Evolutionary conservation across 1,140 invertebrate species (phyloP), one percentile per base, ranked within the genome.

Genomic region (Pseudomyrmex gracilis): DNA sequence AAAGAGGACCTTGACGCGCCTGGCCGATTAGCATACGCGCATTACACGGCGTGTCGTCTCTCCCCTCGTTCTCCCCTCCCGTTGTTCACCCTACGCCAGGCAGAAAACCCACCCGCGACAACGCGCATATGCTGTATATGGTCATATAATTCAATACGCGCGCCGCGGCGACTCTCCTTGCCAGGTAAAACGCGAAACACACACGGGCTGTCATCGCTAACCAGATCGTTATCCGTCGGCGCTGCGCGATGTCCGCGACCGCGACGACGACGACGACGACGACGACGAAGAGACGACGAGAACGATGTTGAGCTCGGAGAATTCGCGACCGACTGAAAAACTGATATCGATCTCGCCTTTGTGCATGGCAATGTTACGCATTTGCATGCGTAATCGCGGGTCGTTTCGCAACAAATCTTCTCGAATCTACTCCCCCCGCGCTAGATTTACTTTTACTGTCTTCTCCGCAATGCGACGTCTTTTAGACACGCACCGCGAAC

Each of bases 111-210:
- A 67, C 67, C 15, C 47, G 9, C 43, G 51, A 34, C 12, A 22
- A 53, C 53, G 47, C 63, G 45, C 22, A 15, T 34, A 34, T 68
- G 47, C 85, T 87, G 60, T 90, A 85, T 87, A 90, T 87, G 89
- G 89, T 22, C 76, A 61, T 87, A 88, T 88, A 86, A 87, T 90
- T 89, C 88, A 88, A 88, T 89, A 84, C 67, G 70, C 76, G 82
- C 67, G 55, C 51, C 15, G 53, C 71, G 57, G 78, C 24, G 22
- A 86, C 57, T 64, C 76, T 55, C 60, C 66, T 1, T 53, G 66
- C 51, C 22, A 45, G 71, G 45, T 61, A 80, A 67, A 73, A 67
- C 71, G 66, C 43, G 15, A 63, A 67, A 17, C 71, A 3, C 22
- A 55, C 63, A n/a, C n/a, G n/a, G 73, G 76, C 74, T 74, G 68